Base-by-base conservation (phyloP, 2,888 invertebrate species). In the Andrena camellia region DNA sequence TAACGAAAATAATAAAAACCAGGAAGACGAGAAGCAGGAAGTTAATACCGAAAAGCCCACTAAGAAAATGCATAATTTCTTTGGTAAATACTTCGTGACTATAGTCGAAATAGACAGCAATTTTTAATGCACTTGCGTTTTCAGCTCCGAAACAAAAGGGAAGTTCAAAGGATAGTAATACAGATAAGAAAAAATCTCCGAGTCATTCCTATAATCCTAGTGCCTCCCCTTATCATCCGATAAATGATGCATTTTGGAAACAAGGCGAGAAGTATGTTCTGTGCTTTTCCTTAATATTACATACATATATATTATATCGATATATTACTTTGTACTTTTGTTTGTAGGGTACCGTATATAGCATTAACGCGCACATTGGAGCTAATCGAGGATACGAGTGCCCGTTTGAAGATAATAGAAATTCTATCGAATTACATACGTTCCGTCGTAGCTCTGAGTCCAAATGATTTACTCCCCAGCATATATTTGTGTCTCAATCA, bases 401-500 rank as follows among this genome's bases (percentile, higher is more conserved):
- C 97, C 2, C 96, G 99, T 48, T 95, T 99, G 71, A 98, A 97
- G 94, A 99, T 98, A 92, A 96, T 99, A 2, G 98, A 99, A 93
- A 97, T 97, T 68, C 94, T 99, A 62, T 96, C 97, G 90, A 99
- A 99, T 94, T 99, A 97, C 94, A 97, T 99, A 84, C 96, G 98
- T 23, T 99, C 99, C 0, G 98, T 99, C 17, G 97, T 99, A 33
- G 96, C 96, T 4, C 94, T 99, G 60, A 97, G 97, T 23, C 98
- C 99, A 0, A 96, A 97, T n/a, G 99, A 99, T 94, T 95, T 99
- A 80, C 93, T 99, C 74, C 96, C 97, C 0, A 98, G 98, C 89
- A 96, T 99, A 23, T 99, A 99, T 94, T 94, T 99, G 86, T 99
- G 99, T 91, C 95, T 99, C n/a, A 99, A 99, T 94, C 97, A 98